phyloP scores from a whole-genome alignment of 2,113 vertebrate species.

The Gymnobelideus leadbeateri region DNA sequence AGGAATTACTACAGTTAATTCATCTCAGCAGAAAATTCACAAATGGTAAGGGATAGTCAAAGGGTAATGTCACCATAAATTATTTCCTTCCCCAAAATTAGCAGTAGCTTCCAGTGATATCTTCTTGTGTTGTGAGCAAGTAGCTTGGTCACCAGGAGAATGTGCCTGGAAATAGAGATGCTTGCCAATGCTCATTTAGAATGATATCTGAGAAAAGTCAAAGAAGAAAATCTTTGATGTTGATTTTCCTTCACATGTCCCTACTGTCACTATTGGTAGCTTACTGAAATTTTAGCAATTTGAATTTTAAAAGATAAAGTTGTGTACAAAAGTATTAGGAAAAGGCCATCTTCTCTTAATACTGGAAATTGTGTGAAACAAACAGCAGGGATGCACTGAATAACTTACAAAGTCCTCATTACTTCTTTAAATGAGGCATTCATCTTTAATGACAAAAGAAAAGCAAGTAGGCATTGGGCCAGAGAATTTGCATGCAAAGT shows the following conservation, averaged over 20 bases:
- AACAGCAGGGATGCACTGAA: background rate
- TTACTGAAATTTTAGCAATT: background rate
- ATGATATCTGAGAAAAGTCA: background rate
- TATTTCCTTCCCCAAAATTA: background rate
- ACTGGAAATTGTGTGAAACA: background rate
- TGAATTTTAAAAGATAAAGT: background rate
- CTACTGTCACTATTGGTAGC: background rate
- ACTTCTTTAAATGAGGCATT: background rate
- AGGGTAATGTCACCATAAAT: background rate
- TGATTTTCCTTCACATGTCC: background rate
- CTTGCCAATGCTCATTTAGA: background rate
- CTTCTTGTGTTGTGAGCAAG: background rate
- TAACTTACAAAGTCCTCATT: background rate
- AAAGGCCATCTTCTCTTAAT: background rate
- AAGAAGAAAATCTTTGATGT: background rate
- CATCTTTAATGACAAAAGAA: conserved; percentile 9
- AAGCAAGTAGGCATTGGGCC: background rate
- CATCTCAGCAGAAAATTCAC: background rate
- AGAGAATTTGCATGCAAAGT: background rate
- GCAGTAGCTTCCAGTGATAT: background rate
- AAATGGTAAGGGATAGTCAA: background rate
- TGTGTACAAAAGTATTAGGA: background rate
- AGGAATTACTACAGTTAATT: background rate
- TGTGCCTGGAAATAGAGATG: background rate
- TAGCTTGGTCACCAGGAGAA: background rate